Evolutionary conservation across 2,113 vertebrate species (phyloP).

Genomic region (Eurypyga helias): DNA sequence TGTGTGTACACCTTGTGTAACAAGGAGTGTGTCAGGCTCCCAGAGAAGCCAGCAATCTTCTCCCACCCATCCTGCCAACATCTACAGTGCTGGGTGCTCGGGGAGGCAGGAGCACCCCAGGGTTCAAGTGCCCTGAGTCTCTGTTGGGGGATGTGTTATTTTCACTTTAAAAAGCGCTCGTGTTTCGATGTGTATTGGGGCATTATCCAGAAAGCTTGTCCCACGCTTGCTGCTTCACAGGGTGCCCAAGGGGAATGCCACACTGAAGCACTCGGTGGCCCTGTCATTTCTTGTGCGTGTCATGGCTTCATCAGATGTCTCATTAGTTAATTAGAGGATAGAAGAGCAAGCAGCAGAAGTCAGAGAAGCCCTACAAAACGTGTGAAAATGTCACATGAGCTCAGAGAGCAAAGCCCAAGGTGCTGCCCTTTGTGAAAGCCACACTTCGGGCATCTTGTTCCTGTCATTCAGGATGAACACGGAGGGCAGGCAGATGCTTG

Average conservation of each 20-base stretch:
- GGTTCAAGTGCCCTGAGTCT: fast-evolving
- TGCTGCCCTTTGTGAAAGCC: neutral
- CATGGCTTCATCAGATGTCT: neutral
- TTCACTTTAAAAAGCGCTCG: fast-evolving
- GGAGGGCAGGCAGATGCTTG: neutral
- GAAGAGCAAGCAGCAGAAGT: neutral
- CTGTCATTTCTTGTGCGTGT: neutral
- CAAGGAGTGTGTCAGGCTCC: neutral
- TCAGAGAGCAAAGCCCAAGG: neutral
- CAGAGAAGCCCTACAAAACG: neutral
- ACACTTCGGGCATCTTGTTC: neutral
- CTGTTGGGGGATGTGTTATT: fast-evolving
- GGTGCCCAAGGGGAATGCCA: neutral
- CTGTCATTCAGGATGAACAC: neutral
- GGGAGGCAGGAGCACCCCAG: fast-evolving
- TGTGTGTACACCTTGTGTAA: neutral
- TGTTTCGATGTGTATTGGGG: neutral
- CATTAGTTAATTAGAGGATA: neutral
- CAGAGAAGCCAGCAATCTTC: neutral
- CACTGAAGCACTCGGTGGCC: neutral
- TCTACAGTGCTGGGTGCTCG: fast-evolving
- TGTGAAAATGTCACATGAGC: neutral
- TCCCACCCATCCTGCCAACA: neutral
- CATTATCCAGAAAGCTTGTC: neutral
- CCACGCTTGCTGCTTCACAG: neutral